Percentiles rank a stretch among this genome's conserved stretches.
Conservation (phyloP, 2,113 vertebrate genomes). For the Micromys minutus region DNA sequence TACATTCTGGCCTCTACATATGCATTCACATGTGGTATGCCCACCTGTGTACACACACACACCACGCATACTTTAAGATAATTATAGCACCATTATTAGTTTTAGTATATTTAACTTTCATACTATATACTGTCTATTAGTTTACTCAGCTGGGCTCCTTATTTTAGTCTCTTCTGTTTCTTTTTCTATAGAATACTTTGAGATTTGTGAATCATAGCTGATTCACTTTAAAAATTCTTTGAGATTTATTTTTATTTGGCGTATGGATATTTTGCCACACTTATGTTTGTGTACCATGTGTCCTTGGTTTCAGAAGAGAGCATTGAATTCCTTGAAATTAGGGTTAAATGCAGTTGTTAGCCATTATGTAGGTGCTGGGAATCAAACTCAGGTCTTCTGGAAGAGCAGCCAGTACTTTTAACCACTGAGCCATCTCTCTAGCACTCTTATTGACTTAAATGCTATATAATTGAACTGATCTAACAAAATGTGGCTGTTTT, state of each 20-base stretch:
- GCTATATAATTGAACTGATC: not conserved
- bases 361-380: not conserved
- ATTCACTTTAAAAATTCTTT: slow-evolving; percentile 21
- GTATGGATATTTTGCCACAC: not conserved
- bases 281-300: not conserved
- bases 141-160: not conserved
- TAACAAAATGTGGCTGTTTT: slow-evolving; percentile 32
- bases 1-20: not conserved
- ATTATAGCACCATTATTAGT: not conserved
- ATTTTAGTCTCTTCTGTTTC: not conserved
- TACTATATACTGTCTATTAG: not conserved
- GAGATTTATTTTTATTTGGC: not conserved
- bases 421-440: not conserved
- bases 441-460: not conserved
- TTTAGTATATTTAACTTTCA: slow-evolving; percentile 1
- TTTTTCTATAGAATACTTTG: not conserved
- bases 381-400: not conserved
- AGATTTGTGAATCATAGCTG: not conserved
- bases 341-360: not conserved
- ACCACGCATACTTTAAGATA: not conserved
- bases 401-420: not conserved
- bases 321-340: not conserved
- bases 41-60: not conserved
- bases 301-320: not conserved
- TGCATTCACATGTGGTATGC: not conserved